Conservation (phyloP, 2,113 vertebrate genomes). For the Phoenicopterus ruber region DNA sequence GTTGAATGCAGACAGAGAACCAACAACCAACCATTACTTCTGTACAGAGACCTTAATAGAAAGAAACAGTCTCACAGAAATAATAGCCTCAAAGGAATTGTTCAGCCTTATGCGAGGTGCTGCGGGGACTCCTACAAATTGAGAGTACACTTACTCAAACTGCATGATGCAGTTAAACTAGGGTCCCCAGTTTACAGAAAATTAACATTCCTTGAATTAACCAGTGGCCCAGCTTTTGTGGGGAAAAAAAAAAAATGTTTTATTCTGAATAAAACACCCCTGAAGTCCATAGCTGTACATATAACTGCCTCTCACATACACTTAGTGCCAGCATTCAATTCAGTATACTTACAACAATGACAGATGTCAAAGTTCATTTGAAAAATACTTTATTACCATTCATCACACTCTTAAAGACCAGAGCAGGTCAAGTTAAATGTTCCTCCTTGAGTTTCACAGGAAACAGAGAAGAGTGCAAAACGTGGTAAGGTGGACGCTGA, state of each 20-base stretch:
- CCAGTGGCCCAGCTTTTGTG: neutral
- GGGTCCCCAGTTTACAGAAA: rapidly evolving
- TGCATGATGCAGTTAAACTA: neutral
- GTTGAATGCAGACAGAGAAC: neutral
- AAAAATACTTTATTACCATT: neutral
- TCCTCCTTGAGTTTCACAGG: neutral
- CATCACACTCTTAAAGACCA: neutral
- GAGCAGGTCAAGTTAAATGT: neutral
- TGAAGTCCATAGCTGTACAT: neutral
- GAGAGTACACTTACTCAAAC: neutral
- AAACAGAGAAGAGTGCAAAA: neutral
- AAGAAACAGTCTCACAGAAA: neutral
- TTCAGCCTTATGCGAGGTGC: neutral
- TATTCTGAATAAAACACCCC: neutral
- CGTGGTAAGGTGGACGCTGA: rapidly evolving
- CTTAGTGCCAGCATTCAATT: neutral
- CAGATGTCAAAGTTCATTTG: neutral
- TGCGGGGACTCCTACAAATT: neutral
- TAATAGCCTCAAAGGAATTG: neutral
- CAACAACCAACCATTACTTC: neutral
- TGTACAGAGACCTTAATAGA: neutral
- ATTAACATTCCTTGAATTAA: neutral
- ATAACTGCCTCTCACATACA: neutral
- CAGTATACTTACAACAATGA: neutral
- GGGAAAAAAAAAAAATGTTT: neutral